phyloP scores from a whole-genome alignment of 2,797 vertebrate species.

The Yasuhikotakia modesta region DNA sequence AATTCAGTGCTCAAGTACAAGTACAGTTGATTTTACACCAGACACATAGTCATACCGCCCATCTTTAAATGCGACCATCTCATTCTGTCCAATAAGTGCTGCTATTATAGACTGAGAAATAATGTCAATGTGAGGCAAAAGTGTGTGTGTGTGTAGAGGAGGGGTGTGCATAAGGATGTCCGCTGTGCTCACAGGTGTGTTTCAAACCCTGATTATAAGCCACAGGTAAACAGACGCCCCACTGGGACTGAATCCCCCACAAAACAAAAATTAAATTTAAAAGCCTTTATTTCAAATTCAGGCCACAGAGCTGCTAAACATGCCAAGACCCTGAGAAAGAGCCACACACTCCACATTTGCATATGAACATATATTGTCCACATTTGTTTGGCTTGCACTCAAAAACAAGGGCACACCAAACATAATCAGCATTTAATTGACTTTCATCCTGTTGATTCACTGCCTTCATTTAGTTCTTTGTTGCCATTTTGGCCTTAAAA shows the following conservation, averaged over 20 bases:
- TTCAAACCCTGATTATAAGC: slow-evolving; percentile 40
- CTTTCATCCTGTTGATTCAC: background rate
- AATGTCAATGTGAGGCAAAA: background rate
- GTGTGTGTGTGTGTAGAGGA: background rate
- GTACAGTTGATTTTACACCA: background rate
- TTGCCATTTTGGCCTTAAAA: too few relatives aligned
- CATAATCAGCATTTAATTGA: background rate
- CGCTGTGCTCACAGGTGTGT: slow-evolving; percentile 32
- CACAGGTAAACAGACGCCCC: slow-evolving; percentile 2
- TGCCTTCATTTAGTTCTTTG: too few relatives aligned
- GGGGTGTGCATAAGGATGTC: background rate
- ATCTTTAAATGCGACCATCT: background rate
- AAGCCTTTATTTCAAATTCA: background rate
- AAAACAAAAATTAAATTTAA: background rate
- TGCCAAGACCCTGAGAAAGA: background rate
- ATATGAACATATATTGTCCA: background rate
- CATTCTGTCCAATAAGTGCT: background rate
- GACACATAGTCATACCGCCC: background rate
- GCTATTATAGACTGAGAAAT: background rate
- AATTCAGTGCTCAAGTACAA: background rate
- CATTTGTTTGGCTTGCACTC: too few relatives aligned
- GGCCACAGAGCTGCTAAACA: background rate
- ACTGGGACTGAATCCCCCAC: background rate
- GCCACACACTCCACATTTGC: background rate
- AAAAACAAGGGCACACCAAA: background rate